These are phyloP conservation scores for Drosophila emarginata DNA, from an alignment of 2,888 invertebrate genomes.

Conservation along the genomic window DNA sequence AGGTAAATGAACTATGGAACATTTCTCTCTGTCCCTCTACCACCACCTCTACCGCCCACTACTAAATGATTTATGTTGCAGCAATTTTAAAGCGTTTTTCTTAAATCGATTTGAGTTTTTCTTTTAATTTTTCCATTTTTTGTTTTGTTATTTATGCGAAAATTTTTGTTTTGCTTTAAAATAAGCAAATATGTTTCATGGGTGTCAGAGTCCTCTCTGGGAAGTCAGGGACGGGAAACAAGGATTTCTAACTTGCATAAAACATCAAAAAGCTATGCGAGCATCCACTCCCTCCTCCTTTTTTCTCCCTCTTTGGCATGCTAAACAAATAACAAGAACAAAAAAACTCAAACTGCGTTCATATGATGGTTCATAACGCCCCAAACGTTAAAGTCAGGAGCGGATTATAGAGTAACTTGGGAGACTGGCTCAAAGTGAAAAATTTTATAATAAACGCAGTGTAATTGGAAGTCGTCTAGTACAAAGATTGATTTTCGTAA, in stretches of 20 bases:
- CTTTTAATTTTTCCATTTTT: not conserved
- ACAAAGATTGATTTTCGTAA: too few species aligned
- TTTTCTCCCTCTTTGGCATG: conserved; percentile 31
- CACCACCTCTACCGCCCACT: not conserved
- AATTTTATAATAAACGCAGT: too few species aligned
- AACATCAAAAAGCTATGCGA: conserved; percentile 67
- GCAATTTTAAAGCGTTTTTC: not conserved
- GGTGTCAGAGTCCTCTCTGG: conserved; percentile 10
- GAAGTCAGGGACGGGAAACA: not conserved
- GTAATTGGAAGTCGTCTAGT: too few species aligned
- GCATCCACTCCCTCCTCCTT: not conserved
- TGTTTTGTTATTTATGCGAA: not conserved
- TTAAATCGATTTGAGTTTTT: not conserved
- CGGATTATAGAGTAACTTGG: not conserved
- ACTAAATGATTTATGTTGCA: conserved; percentile 4
- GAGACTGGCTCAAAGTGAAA: not conserved
- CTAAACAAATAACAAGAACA: conserved; percentile 54
- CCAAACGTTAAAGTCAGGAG: not conserved
- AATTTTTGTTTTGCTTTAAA: not conserved
- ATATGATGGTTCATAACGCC: conserved; percentile 42
- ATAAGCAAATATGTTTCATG: conserved; percentile 8
- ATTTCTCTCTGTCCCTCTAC: conserved; percentile 31
- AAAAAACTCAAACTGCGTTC: conserved; percentile 24
- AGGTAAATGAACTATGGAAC: conserved; percentile 74
- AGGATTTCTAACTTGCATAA: conserved; percentile 57